These are phyloP conservation scores for Calyptomena viridis DNA, from an alignment of 2,113 vertebrate genomes.

Conservation along the genomic window DNA sequence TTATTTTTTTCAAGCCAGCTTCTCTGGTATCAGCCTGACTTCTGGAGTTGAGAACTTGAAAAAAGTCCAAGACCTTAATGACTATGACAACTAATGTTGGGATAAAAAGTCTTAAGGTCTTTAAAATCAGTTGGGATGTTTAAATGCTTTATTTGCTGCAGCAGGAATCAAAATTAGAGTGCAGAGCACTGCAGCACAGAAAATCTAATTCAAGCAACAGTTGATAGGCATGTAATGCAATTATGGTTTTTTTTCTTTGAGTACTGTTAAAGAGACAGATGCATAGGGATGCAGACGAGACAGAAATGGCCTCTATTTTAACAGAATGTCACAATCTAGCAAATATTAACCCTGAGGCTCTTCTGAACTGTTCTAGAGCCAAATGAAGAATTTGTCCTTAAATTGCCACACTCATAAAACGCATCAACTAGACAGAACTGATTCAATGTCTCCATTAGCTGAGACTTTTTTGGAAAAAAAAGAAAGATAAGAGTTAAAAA, in stretches of 20 bases:
- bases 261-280: constrained; percentile 42
- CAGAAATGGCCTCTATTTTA: constrained; percentile 27
- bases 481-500: constrained; percentile 1
- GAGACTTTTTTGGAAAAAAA: neutral
- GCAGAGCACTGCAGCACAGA: constrained; percentile 27
- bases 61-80: neutral
- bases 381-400: neutral
- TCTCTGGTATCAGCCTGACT: neutral
- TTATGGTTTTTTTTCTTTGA: constrained; percentile 25
- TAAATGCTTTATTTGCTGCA: constrained; percentile 16
- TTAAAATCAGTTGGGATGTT: constrained; percentile 4
- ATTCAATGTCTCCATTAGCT: neutral
- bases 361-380: neutral
- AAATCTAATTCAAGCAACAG: constrained; percentile 55
- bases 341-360: neutral
- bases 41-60: neutral
- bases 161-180: constrained; percentile 32
- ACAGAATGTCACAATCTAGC: neutral
- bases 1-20: neutral
- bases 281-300: constrained; percentile 19
- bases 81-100: neutral
- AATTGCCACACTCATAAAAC: neutral
- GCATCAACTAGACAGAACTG: neutral
- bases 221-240: constrained; percentile 44
- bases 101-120: neutral